A percentile compares a stretch with the other conserved stretches of the same genome.
These are phyloP conservation scores for Chascanopsetta lugubris DNA, from an alignment of 2,113 vertebrate species.

Conservation along the genomic window DNA sequence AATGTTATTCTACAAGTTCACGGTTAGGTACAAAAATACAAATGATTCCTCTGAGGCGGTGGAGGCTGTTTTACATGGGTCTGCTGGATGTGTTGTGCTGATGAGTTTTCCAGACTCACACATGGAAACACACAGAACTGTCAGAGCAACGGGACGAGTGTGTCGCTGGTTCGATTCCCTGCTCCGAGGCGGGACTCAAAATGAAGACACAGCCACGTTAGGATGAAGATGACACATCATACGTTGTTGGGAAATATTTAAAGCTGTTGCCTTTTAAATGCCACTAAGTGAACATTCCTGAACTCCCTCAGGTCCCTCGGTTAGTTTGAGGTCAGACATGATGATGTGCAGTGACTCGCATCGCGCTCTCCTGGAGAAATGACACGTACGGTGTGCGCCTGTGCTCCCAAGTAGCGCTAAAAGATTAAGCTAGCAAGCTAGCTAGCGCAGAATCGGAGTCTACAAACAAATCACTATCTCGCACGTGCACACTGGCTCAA, in stretches of 20 bases:
- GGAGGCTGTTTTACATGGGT: neutral
- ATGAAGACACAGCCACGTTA: neutral
- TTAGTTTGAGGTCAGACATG: no score
- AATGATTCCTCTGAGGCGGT: neutral
- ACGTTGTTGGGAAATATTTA: neutral
- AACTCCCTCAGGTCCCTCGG: no score
- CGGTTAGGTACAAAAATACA: neutral
- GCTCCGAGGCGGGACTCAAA: neutral
- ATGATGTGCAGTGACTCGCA: no score
- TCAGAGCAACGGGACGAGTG: neutral
- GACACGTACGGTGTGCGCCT: no score
- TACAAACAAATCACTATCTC: no score
- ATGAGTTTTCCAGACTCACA: slow-evolving; percentile 36
- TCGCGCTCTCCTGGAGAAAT: no score
- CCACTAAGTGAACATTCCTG: no score
- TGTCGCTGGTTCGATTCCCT: slow-evolving; percentile 14
- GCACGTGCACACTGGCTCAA: no score
- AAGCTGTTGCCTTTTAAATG: no score
- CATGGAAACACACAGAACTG: slow-evolving; percentile 3
- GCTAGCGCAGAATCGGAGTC: no score
- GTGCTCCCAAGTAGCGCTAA: no score
- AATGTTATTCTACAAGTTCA: slow-evolving; percentile 4
- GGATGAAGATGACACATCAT: neutral
- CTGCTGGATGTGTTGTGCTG: neutral
- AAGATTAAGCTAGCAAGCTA: no score